Evolutionary conservation across 2,888 invertebrate species (phyloP), one percentile per base, ranked within the genome.

Genomic region (Sphaerophoria taeniata): DNA sequence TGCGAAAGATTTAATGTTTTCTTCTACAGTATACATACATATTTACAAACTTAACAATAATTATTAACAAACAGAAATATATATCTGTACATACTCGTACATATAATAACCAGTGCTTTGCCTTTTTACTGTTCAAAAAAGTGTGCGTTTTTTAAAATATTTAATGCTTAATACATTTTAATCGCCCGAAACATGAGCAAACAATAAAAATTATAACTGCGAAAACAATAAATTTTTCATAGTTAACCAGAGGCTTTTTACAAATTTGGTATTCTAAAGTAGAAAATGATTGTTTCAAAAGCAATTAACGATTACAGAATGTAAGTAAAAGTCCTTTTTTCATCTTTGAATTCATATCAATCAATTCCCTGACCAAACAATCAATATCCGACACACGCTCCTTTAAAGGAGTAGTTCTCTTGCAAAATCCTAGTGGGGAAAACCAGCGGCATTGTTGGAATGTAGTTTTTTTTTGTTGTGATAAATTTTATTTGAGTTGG

Each of bases 301-400:
- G 96, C 96, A 92, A 95, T 97, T 92, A 96, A 96, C 94, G 96
- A 96, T 91, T 97, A 97, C 93, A 95, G 96, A 94, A 96, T 97
- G 97, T 97, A 93, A 96, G 96, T 11, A 53, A 24, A 24, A 24
- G 24, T 45, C 74, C 45, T 56, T 16, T 58, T n/a, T 58, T 53
- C 47, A 34, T n/a, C 31, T 51, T 58, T n/a, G n/a, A 33, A 61
- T 67, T 65, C 49, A 14, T 3, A 65, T 39, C 43, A 43, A 43
- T 43, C 43, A 43, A 43, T 43, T 43, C 12, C 12, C 12, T 43
- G 9, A 9, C 43, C 24, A 24, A 24, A 24, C 24, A 24, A 24
- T 24, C 24, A 24, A 24, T 24, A 24, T 24, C 24, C 24, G 24
- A 24, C 24, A 24, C 24, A 24, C 24, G 24, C 24, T 24, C 24